Base-by-base conservation (phyloP, 2,888 invertebrate genomes). In the Aricia artaxerxes region DNA sequence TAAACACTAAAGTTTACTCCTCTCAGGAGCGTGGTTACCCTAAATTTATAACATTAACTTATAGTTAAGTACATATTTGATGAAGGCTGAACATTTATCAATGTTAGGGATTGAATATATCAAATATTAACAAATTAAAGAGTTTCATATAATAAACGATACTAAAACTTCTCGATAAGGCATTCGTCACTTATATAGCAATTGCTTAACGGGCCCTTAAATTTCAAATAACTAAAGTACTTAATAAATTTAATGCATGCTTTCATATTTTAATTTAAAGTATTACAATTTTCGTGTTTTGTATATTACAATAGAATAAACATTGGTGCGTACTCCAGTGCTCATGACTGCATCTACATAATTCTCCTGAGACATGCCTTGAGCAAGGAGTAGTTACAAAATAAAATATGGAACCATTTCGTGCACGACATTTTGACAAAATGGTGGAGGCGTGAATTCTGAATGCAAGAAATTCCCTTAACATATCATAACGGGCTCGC, bases 401-500 rank as follows among this genome's bases (percentile, higher is more conserved):
- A 76, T 76, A 76, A 76, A 76, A 76, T 76, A 76, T 76, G 60
- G 78, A 40, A 61, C 73, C 72, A 78, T 78, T 78, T 44, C 73
- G 78, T 60, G 57, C 73, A 73, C 78, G 78, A 78, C 78, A 75
- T 73, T 73, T 78, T 78, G 78, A 78, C 78, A 78, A 78, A 78
- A 78, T 72, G 76, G 53, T 13, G 73, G 78, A 60, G 78, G 78
- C 78, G 78, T 78, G 73, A 78, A 78, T 73, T 75, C 44, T 60
- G 73, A 78, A 80, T 81, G 77, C 78, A 61, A 73, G 78, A 81
- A 81, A 81, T 81, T 81, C 80, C 77, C 80, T 82, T 81, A 81
- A 80, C 82, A 72, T 81, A 79, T 81, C 81, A 81, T 80, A 82
- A 82, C 82, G 77, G 81, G 64, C 79, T 80, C 81, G 80, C 81